Evolutionary conservation across 2,113 vertebrate genomes (phyloP).

Genomic region (Sebastes schlegelii): DNA sequence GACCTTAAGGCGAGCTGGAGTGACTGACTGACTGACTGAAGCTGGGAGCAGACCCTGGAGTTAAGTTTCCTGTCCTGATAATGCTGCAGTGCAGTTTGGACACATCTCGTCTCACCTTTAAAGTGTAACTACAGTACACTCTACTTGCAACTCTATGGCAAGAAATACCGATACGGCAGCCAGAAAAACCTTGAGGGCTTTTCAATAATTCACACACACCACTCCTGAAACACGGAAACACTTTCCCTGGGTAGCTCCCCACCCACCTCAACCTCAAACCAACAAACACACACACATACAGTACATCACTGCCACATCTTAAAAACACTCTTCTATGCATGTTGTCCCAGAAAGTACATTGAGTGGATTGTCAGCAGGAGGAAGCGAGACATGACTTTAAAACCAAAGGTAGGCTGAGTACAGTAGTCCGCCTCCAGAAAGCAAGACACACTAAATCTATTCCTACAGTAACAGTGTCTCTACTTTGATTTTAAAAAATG

Average conservation of each 20-base stretch:
- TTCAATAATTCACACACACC: slow-evolving; percentile 72
- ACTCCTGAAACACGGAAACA: slow-evolving; percentile 69
- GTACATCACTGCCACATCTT: not conserved
- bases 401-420: slow-evolving; percentile 32
- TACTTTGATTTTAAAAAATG: slow-evolving; percentile 33
- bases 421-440: slow-evolving; percentile 1
- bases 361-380: slow-evolving; percentile 36
- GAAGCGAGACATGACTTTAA: slow-evolving; percentile 33
- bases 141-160: slow-evolving; percentile 15
- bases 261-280: not conserved
- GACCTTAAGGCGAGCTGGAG: slow-evolving; percentile 4
- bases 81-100: slow-evolving; percentile 35
- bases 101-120: slow-evolving; percentile 44
- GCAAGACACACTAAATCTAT: slow-evolving; percentile 5
- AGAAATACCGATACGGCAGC: slow-evolving; percentile 48
- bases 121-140: slow-evolving; percentile 42
- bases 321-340: slow-evolving; percentile 44
- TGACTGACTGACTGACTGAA: not conserved
- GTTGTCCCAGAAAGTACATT: slow-evolving; percentile 54
- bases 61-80: slow-evolving; percentile 5
- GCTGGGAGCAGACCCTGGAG: not conserved
- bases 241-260: slow-evolving; percentile 39
- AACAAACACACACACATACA: slow-evolving; percentile 31
- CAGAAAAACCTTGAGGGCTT: slow-evolving; percentile 50
- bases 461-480: slow-evolving; percentile 6